Base-by-base conservation (phyloP, 2,113 vertebrate genomes). In the Actenoides lindsayi region DNA sequence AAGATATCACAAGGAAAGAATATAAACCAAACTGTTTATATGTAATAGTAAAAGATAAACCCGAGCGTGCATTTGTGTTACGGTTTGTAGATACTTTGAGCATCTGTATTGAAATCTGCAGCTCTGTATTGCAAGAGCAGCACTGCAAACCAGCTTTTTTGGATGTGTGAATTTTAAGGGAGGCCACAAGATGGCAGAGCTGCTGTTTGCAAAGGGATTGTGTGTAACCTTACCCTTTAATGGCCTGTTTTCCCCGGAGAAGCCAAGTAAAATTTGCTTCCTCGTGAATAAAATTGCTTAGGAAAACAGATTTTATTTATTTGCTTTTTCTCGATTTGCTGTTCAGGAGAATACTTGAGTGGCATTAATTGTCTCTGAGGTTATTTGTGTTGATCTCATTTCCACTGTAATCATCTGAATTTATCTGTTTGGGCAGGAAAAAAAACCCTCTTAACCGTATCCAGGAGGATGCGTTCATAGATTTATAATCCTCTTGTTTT, bases 181-280 rank as follows among this genome's bases (percentile, higher is more conserved):
- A n/a, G 42, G 73, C 97, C 98, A 94, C 97, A 51, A 97, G 98
- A 35, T 97, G 98, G 98, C 97, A 95, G 4, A 51, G 88, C 86
- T 96, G 96, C 83, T 18, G 48, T 56, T 96, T 83, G 59, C 53
- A 80, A 30, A 86, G 77, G 35, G 59, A 20, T 4, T 0, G 23
- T n/a, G 33, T 46, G 33, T 37, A 54, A 16, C 33, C 0, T 77
- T 80, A 57, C 37, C 48, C 63, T 78, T 62, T 27, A 25, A 31
- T 28, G 37, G 44, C 8, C 69, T 77, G 2, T 54, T 87, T 92
- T 76, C 42, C 79, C 74, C 80, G 9, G 68, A 70, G 59, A 76
- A 48, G 27, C 44, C 37, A 0, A 74, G 56, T 15, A 20, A n/a
- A 76, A 37, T 19, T 37, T 53, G 83, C 53, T 71, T 89, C 25